Evolutionary conservation across 1,140 invertebrate genomes (phyloP).

Genomic region (Drosophila fuyamai): DNA sequence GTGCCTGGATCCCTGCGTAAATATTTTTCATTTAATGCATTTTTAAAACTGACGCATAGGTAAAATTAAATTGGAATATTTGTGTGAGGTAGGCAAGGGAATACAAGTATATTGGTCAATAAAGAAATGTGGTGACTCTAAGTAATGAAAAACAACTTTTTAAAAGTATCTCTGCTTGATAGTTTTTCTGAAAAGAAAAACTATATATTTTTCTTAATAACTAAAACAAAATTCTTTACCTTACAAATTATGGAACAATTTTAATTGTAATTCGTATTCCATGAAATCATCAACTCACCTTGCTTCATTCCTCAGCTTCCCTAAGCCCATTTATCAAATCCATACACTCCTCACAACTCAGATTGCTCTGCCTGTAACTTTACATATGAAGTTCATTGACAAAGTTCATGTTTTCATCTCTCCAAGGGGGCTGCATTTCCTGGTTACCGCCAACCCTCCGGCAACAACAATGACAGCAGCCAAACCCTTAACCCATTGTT

Average conservation of each 20-base stretch:
- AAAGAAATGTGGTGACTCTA: not conserved
- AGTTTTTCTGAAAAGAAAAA: not conserved
- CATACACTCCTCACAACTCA: conserved; percentile 5
- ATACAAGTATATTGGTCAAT: not conserved
- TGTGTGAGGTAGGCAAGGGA: not conserved
- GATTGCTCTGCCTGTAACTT: conserved; percentile 13
- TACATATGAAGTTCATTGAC: conserved; percentile 73
- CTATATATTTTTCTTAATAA: not conserved
- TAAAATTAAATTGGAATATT: conserved; percentile 13
- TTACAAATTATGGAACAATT: not conserved
- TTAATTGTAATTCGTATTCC: not conserved
- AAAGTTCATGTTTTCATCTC: conserved; percentile 69
- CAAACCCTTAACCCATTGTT: conserved; percentile 63
- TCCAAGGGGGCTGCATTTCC: conserved; percentile 72
- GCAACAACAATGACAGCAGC: conserved; percentile 36
- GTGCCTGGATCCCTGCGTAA: conserved; percentile 20
- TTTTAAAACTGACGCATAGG: conserved; percentile 19
- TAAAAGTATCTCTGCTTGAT: not conserved
- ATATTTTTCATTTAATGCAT: conserved; percentile 49
- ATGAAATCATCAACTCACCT: conserved; percentile 7
- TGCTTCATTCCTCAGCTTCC: conserved; percentile 27
- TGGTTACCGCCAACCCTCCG: conserved; percentile 34
- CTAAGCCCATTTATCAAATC: conserved; percentile 38
- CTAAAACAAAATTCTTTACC: not conserved
- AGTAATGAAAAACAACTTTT: not conserved